Percentiles rank a stretch among this genome's conserved stretches.
phyloP scores from a whole-genome alignment of 23 tunicate species.

The Halocynthia roretzi region DNA sequence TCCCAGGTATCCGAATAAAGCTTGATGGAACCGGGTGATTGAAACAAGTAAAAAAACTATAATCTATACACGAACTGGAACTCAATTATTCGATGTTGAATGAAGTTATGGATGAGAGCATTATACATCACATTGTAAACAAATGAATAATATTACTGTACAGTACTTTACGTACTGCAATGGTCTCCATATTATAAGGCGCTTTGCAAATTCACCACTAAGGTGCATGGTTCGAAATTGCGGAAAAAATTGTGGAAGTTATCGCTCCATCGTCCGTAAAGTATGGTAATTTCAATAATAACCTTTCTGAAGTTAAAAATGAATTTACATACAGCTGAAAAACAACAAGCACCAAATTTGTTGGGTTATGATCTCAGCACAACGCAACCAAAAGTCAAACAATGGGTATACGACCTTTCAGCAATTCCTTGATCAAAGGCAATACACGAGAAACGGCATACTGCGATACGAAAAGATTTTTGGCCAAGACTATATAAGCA shows the following conservation, averaged over 20 bases:
- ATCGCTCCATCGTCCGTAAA: neutral
- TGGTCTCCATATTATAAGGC: neutral
- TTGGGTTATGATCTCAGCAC: conserved; percentile 18
- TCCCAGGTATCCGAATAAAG: too few species aligned
- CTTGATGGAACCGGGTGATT: neutral
- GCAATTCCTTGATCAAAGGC: conserved; percentile 19
- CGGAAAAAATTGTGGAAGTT: too few species aligned
- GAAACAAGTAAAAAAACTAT: too few species aligned
- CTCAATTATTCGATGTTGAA: too few species aligned
- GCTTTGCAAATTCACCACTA: neutral
- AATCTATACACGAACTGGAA: neutral
- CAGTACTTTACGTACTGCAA: neutral
- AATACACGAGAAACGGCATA: conserved; percentile 22
- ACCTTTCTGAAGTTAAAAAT: neutral
- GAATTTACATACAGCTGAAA: conserved; percentile 9
- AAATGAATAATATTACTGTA: too few species aligned
- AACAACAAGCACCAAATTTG: conserved; percentile 38
- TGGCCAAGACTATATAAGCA: conserved; percentile 34
- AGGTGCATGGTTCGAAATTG: neutral
- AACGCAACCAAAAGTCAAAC: conserved; percentile 1
- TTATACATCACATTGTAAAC: too few species aligned
- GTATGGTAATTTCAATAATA: neutral
- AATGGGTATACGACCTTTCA: conserved; percentile 28
- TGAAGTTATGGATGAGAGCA: too few species aligned
- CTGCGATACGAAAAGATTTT: conserved; percentile 36